Conservation (phyloP, 2,113 vertebrate species). For the Albula goreensis region DNA sequence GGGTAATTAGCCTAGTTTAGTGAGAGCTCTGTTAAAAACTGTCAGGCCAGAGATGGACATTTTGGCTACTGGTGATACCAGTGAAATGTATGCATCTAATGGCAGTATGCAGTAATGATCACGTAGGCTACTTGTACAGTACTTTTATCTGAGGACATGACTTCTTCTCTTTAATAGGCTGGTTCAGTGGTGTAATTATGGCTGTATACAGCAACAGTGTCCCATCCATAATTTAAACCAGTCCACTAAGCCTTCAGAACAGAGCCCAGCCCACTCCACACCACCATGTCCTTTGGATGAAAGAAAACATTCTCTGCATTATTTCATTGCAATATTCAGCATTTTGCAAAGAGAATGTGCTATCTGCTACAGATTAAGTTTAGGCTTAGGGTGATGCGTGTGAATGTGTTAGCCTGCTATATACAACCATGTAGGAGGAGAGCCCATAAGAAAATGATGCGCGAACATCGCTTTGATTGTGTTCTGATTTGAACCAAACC, state of each 20-base stretch:
- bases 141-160: neutral
- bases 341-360: neutral
- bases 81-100: too few relatives aligned
- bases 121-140: neutral
- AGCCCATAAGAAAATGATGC: too few relatives aligned
- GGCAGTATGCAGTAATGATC: neutral
- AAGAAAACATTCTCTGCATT: neutral
- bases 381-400: neutral
- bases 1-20: slow-evolving; percentile 73
- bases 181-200: neutral
- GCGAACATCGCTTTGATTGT: neutral
- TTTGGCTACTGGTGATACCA: neutral
- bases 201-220: neutral
- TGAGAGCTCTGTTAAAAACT: slow-evolving; percentile 60
- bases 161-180: neutral
- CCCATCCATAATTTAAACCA: neutral
- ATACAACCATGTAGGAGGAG: too few relatives aligned
- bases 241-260: neutral
- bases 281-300: neutral
- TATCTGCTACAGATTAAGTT: neutral
- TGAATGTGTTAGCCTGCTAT: too few relatives aligned
- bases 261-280: neutral
- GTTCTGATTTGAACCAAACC: neutral
- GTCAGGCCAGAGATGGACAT: slow-evolving; percentile 3
- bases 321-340: neutral